Evolutionary conservation across 2,113 vertebrate genomes (phyloP), one percentile per base, ranked within the genome.

Genomic region (Pteropus alecto): DNA sequence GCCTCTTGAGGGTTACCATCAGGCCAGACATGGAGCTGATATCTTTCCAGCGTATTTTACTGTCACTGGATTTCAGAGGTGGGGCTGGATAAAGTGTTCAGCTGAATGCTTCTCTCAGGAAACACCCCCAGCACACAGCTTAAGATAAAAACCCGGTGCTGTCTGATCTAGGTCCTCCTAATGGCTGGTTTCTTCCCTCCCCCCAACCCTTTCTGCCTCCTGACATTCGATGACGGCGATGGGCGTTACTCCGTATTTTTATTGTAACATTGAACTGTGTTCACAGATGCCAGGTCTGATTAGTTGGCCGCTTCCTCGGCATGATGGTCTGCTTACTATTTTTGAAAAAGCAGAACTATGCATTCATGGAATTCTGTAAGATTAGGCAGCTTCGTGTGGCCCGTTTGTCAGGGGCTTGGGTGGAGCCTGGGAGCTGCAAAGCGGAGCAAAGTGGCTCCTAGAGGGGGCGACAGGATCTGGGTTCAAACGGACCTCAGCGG

Each of bases 301-400:
- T 48, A 77, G 41, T 68, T 76, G 91, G 76, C 91, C 79, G 82
- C 89, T 87, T 83, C 43, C 60, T 90, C 71, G 92, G 76, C 76
- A 71, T 21, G 2, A 12, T 26, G n/a, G 28, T 33, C 73, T 38
- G n/a, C 86, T 85, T 93, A 48, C 41, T 77, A 22, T 21, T 76
- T 76, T 87, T 73, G 63, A 56, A 87, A 92, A 83, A 54, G 41
- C 73, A 81, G 93, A 88, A 68, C 35, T 33, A 18, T 1, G 22
- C 71, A 67, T 38, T 65, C 15, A 10, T 21, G 67, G 76, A 48
- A 95, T 85, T 87, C 76, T 56, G 41, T 60, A n/a, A 43, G 91
- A 88, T 85, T 71, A 71, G 38, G 93, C 48, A 89, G 46, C 61
- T 26, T 3, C 22, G 35, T 81, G 78, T 87, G 30, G 35, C 73